Evolutionary conservation across 2,113 vertebrate genomes (phyloP).

Genomic region (Scytalopus superciliaris): DNA sequence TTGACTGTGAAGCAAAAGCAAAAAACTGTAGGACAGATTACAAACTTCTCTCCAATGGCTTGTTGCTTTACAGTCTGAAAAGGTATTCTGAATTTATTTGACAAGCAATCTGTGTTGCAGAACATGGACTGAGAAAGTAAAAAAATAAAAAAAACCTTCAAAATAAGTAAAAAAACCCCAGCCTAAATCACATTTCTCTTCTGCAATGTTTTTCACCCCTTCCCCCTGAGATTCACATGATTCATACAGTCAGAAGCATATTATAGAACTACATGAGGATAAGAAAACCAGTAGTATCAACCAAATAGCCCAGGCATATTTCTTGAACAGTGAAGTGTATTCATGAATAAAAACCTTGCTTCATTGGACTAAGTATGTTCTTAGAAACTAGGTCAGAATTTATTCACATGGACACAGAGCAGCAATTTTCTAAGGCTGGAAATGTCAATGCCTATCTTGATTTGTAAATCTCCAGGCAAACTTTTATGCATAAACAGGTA

Average conservation of each 20-base stretch:
- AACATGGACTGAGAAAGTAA: neutral
- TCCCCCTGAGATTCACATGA: neutral
- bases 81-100: neutral
- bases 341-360: slow-evolving; percentile 53
- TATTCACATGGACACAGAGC: slow-evolving; percentile 55
- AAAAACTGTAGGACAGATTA: neutral
- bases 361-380: slow-evolving; percentile 59
- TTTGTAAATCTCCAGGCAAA: slow-evolving; percentile 57
- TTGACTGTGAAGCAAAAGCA: neutral
- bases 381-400: slow-evolving; percentile 58
- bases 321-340: slow-evolving; percentile 36
- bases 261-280: slow-evolving; percentile 6
- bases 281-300: slow-evolving; percentile 47
- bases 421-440: slow-evolving; percentile 60
- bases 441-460: slow-evolving; percentile 59
- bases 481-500: neutral
- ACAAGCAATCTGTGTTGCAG: neutral
- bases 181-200: neutral
- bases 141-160: neutral
- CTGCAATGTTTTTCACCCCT: neutral
- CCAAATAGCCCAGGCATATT: slow-evolving; percentile 22
- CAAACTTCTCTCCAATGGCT: neutral
- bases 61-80: neutral
- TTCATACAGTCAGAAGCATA: neutral
- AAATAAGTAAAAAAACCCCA: neutral